These are phyloP conservation scores for Amazona guildingii DNA, from an alignment of 2,113 vertebrate species.

Conservation along the genomic window DNA sequence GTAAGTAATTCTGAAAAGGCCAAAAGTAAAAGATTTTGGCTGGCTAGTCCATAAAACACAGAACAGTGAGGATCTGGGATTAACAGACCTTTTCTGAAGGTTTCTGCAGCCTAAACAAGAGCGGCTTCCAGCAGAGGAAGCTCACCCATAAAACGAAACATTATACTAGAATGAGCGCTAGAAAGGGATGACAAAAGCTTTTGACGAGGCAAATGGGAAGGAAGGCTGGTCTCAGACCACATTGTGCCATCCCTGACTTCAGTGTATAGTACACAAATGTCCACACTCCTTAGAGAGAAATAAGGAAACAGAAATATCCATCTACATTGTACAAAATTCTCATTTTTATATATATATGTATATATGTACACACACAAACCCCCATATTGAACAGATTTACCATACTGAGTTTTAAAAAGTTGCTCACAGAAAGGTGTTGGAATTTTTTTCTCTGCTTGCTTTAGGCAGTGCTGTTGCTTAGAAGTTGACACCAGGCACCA, in stretches of 20 bases:
- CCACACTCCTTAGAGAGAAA: constrained; percentile 53
- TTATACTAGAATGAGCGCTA: neutral
- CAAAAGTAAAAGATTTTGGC: neutral
- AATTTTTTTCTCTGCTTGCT: constrained; percentile 77
- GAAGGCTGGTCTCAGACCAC: constrained; percentile 66
- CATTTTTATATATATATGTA: constrained; percentile 6
- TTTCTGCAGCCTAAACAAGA: constrained; percentile 26
- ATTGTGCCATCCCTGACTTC: constrained; percentile 63
- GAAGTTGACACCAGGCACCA: constrained; percentile 67
- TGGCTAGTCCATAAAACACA: neutral
- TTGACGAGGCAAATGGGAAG: constrained; percentile 42
- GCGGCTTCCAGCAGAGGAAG: constrained; percentile 47
- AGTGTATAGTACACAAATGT: constrained; percentile 28
- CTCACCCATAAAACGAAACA: constrained; percentile 17
- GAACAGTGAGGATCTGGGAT: neutral
- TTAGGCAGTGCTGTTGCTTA: constrained; percentile 75
- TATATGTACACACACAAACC: constrained; percentile 59
- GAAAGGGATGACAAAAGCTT: constrained; percentile 15
- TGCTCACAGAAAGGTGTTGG: constrained; percentile 69
- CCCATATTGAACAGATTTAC: constrained; percentile 69
- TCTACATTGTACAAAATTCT: constrained; percentile 75
- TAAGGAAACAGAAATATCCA: constrained; percentile 71
- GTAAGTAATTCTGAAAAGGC: neutral
- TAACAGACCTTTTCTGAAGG: neutral
- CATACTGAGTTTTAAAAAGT: constrained; percentile 71